These are phyloP conservation scores for Coptodon bakossiorum DNA, from an alignment of 2,113 vertebrate species.

Conservation along the genomic window DNA sequence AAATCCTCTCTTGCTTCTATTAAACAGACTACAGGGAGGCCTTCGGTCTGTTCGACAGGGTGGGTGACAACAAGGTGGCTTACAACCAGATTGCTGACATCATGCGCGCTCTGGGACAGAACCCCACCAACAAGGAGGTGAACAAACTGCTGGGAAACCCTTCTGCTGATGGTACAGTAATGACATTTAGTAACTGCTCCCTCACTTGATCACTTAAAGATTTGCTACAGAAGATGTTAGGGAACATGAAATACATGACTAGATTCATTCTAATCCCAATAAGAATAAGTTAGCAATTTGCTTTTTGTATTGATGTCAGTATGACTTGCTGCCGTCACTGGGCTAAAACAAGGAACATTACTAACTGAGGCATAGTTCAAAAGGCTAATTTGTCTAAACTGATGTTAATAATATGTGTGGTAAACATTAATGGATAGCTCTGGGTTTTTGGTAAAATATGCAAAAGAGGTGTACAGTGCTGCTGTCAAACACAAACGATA, in stretches of 20 bases:
- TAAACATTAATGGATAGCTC: not conserved
- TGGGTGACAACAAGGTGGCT: conserved; percentile 89
- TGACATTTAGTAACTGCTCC: not conserved
- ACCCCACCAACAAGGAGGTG: conserved; percentile 96
- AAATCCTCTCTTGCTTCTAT: not conserved
- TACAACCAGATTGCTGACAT: conserved; percentile 92
- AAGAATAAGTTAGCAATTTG: not conserved
- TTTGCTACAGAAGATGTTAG: not conserved
- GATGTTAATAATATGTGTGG: not conserved
- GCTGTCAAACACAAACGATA: not conserved
- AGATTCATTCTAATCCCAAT: not conserved
- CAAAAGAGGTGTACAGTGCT: not conserved
- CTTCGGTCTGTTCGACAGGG: conserved; percentile 96
- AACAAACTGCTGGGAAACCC: conserved; percentile 84
- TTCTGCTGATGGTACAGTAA: conserved; percentile 79
- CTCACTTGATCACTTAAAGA: not conserved
- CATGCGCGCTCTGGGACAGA: conserved; percentile 94
- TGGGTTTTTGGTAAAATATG: not conserved
- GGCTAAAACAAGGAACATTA: not conserved
- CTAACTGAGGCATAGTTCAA: not conserved
- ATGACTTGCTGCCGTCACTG: not conserved
- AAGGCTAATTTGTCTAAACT: not conserved
- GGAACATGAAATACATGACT: not conserved
- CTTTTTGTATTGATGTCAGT: not conserved
- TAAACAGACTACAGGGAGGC: conserved; percentile 94